phyloP scores from a whole-genome alignment of 1,140 invertebrate genomes.

The Eufriesea mexicana region DNA sequence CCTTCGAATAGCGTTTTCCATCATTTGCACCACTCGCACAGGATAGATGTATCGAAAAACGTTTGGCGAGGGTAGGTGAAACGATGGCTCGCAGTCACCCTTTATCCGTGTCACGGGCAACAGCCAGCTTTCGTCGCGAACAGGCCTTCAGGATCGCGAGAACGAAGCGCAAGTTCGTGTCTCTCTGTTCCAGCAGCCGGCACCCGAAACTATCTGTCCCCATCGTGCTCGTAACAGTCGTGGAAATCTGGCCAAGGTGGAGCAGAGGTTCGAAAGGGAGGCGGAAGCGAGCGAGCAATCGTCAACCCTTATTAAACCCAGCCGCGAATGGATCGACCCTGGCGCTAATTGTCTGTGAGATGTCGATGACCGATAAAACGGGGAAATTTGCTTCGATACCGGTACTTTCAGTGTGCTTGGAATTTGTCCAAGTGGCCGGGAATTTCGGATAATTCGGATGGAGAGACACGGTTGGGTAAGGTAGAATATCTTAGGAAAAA shows the following conservation, averaged over 20 bases:
- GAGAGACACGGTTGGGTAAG: no score
- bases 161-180: conserved; percentile 20
- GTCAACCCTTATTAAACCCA: conserved; percentile 1
- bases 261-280: neutral
- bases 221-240: conserved; percentile 10
- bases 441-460: no score
- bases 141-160: neutral
- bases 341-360: neutral
- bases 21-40: neutral
- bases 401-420: no score
- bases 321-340: neutral
- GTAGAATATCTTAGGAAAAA: no score
- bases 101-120: conserved; percentile 22
- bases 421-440: no score
- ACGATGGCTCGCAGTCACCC: neutral
- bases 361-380: neutral
- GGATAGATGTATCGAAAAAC: conserved; percentile 3
- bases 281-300: neutral
- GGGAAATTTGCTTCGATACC: neutral
- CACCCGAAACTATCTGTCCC: conserved; percentile 23
- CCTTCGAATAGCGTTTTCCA: neutral
- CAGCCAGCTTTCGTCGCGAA: conserved; percentile 21
- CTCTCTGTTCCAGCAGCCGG: conserved; percentile 14
- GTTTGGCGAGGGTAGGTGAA: neutral
- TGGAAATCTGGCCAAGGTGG: conserved; percentile 3